Evolutionary conservation across 2,113 vertebrate genomes (phyloP), one percentile per base, ranked within the genome.

Genomic region (Chlorocebus sabaeus): DNA sequence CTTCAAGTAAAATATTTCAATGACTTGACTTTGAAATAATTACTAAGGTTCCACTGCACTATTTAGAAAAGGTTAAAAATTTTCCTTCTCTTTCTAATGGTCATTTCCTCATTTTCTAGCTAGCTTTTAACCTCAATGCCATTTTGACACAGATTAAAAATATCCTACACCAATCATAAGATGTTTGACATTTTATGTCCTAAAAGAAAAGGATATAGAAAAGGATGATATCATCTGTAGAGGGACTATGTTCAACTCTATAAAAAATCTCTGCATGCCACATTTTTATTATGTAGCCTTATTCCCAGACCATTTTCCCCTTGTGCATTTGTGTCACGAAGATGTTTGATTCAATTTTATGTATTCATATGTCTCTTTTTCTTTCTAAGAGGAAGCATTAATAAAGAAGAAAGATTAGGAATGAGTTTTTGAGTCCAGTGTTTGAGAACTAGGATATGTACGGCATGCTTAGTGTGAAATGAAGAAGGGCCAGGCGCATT

Each of bases 131-230:
- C 96, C 95, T 97, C 89, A 32, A 1, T 97, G 96, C 89, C 91
- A 93, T 96, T 97, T 96, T 97, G 97, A 97, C 93, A 96, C 30
- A 17, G 80, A 97, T 97, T 98, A 95, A 98, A 97, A 98, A 96
- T 97, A 97, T 89, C 93, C 61, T 73, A 43, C 23, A 94, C 97
- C 82, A 94, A 72, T 95, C 95, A 87, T 95, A 83, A 97, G 48
- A 96, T 89, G 52, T 93, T 85, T 96, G 89, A 97, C 97, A 97
- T 97, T 97, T 98, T 78, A 79, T 59, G 59, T 97, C 82, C 83
- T 92, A 84, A 97, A 97, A 96, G 75, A 93, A 97, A 95, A 84
- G 52, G 35, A 79, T 89, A 83, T 70, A 92, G 96, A 94, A 97
- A 91, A 87, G 75, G 67, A 95, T 97, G 93, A 93, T 97, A 95